Evolutionary conservation across 2,113 vertebrate species (phyloP), one percentile per base, ranked within the genome.

Genomic region (Hypomesus transpacificus): DNA sequence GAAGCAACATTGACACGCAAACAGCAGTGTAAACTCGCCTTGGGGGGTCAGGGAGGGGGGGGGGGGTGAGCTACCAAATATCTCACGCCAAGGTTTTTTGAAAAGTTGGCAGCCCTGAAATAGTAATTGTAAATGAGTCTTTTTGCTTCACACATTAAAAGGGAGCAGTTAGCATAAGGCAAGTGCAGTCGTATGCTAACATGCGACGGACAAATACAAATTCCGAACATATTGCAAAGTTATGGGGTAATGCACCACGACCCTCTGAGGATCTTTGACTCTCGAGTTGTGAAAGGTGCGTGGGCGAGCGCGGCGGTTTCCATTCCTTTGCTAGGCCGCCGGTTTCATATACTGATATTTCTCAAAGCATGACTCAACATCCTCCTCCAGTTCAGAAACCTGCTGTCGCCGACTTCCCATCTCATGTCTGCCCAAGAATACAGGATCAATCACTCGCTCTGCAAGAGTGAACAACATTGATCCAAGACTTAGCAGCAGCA

Each of bases 331-430:
- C 82, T 76, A 81, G 88, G 76, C 86, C 81, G 84, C 76, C 76
- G 75, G 82, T 83, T 87, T 87, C 85, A 87, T 85, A 86, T 85
- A 84, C 74, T 74, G 84, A 69, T 50, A 76, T 14, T 17, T 31
- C 62, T n/a, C 84, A 56, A 68, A 58, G 78, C 81, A 86, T 83
- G 84, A 82, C 85, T 86, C 81, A 74, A 86, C 85, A 81, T 86
- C 80, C 88, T 89, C 82, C 87, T 85, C 53, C 85, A 67, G 84
- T 80, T 81, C 75, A 81, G 87, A 82, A 83, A 84, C 86, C 84
- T 81, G 87, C 87, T 89, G 86, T 85, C 86, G 85, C 85, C 84
- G 82, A 85, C 86, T 87, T 75, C 72, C 84, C 83, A 84, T 81
- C 83, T 87, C 78, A 77, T 71, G 80, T 85, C 78, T 69, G 79